A percentile compares a stretch with the other conserved stretches of the same genome.
These are phyloP conservation scores for Hormaphis cornu DNA, from an alignment of 1,140 invertebrate species.

Conservation along the genomic window DNA sequence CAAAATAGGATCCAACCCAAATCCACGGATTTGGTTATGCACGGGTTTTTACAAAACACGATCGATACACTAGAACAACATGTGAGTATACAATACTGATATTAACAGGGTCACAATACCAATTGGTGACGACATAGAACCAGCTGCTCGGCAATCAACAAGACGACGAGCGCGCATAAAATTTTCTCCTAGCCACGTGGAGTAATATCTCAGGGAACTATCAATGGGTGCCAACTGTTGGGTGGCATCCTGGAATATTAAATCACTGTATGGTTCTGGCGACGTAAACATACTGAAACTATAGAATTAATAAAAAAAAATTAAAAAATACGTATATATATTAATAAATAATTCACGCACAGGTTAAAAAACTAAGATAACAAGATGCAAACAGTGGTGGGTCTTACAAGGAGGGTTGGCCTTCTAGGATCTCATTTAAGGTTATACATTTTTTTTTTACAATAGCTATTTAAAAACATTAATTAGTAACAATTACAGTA, in stretches of 20 bases:
- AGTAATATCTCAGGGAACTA: slow-evolving; percentile 53
- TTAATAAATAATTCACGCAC: background rate
- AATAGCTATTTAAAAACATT: too few relatives aligned
- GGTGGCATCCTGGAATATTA: slow-evolving; percentile 88
- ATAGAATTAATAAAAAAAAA: slow-evolving; percentile 31
- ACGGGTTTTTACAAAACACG: background rate
- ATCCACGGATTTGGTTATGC: too few relatives aligned
- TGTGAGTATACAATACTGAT: background rate
- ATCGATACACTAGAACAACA: background rate
- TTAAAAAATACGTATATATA: too few relatives aligned
- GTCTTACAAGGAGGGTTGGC: too few relatives aligned
- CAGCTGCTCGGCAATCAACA: slow-evolving; percentile 63
- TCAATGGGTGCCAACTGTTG: slow-evolving; percentile 67
- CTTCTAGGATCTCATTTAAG: too few relatives aligned
- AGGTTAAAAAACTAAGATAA: background rate
- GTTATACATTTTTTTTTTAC: too few relatives aligned
- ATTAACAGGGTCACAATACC: slow-evolving; percentile 5
- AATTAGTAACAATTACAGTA: too few relatives aligned
- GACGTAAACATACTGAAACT: slow-evolving; percentile 87
- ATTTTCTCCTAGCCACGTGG: slow-evolving; percentile 59
- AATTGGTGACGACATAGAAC: background rate
- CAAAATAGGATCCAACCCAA: background rate
- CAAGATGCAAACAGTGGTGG: too few relatives aligned
- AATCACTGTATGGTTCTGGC: slow-evolving; percentile 63
- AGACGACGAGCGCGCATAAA: slow-evolving; percentile 66